These are phyloP conservation scores for Drosophila biarmipes DNA, from an alignment of 1,140 invertebrate species.

Conservation along the genomic window DNA sequence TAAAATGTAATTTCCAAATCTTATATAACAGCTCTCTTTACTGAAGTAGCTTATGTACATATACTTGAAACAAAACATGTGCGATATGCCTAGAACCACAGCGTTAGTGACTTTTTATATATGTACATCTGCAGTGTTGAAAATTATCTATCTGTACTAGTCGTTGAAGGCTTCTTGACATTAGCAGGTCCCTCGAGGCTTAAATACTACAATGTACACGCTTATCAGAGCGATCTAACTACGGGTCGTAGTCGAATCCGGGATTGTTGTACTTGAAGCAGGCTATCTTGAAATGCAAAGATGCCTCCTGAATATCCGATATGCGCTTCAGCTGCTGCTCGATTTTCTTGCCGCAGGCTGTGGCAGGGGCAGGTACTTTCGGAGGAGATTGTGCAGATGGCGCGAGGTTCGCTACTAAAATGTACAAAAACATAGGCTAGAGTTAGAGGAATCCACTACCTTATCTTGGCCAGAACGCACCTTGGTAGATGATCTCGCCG, in stretches of 20 bases:
- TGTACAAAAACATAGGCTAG: not conserved
- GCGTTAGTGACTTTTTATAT: not conserved
- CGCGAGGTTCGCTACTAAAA: conserved; percentile 38
- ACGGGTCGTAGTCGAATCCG: conserved; percentile 64
- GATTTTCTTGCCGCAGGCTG: conserved; percentile 51
- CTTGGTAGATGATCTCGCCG: conserved; percentile 63
- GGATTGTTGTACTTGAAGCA: conserved; percentile 83
- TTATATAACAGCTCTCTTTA: not conserved
- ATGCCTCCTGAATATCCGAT: conserved; percentile 76
- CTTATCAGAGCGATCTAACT: not conserved
- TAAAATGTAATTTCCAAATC: no score
- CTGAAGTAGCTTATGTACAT: not conserved
- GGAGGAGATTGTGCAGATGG: not conserved
- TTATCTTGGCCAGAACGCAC: conserved; percentile 24
- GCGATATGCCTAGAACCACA: not conserved
- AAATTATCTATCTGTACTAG: not conserved
- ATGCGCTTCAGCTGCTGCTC: conserved; percentile 70
- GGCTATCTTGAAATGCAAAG: conserved; percentile 76
- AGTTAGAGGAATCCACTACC: not conserved
- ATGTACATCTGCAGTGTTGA: not conserved
- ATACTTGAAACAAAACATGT: no score
- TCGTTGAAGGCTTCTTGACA: not conserved
- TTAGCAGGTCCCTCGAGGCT: conserved; percentile 19
- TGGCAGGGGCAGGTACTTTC: conserved; percentile 11
- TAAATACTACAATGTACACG: not conserved